A percentile compares a stretch with the other conserved stretches of the same genome.
Conservation (phyloP, 2,888 invertebrate genomes). For the Tiphia femorata region DNA sequence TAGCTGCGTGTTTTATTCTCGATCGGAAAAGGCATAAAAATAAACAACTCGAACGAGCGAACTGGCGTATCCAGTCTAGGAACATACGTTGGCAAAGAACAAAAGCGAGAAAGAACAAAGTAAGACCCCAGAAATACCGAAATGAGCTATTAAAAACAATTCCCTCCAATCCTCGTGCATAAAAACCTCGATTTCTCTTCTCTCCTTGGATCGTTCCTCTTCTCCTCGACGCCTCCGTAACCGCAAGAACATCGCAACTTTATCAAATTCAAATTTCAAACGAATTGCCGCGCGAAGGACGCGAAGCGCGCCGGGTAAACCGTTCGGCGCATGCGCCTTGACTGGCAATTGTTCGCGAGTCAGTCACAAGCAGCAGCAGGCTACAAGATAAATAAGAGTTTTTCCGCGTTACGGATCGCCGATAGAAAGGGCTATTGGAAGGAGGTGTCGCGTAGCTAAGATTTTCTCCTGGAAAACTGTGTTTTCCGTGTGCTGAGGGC, state of each 20-base stretch:
- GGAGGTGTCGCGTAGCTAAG: constrained; percentile 16
- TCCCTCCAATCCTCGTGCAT: no score
- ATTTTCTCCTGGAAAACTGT: constrained; percentile 20
- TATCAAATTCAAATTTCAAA: not conserved
- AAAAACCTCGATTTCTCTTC: no score
- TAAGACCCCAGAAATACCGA: no score
- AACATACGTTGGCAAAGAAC: no score
- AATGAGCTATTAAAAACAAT: no score
- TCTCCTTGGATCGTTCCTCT: no score
- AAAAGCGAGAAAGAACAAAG: no score
- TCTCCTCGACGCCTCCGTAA: no score
- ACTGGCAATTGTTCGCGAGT: constrained; percentile 42
- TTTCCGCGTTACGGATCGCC: constrained; percentile 22
- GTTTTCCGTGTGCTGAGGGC: constrained; percentile 40
- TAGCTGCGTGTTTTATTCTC: no score
- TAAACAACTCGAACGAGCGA: no score
- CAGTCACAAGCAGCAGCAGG: constrained; percentile 27
- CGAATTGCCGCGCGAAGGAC: constrained; percentile 16
- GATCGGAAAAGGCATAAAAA: no score
- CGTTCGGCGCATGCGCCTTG: constrained; percentile 31
- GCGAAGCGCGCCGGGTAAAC: constrained; percentile 23
- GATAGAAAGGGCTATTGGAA: not conserved
- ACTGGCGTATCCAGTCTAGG: no score
- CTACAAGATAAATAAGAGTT: constrained; percentile 37
- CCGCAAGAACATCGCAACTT: not conserved